Evolutionary conservation across 1,140 invertebrate species (phyloP).

Genomic region (Paralvinella palmiformis): DNA sequence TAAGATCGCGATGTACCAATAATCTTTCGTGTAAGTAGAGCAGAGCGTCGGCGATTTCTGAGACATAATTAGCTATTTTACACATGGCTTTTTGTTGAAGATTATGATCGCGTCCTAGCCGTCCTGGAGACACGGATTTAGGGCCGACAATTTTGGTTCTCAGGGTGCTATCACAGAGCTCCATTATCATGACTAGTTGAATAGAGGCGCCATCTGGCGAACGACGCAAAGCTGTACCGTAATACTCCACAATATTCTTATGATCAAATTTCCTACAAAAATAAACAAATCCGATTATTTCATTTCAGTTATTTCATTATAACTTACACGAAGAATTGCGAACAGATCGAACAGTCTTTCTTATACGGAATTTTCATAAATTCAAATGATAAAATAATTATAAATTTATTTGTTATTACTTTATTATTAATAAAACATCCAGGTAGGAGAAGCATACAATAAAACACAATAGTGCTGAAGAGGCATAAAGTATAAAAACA

Average conservation of each 20-base stretch:
- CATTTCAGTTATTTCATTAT: too few species aligned
- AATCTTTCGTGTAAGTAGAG: slow-evolving; percentile 33
- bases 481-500: too few species aligned
- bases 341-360: too few species aligned
- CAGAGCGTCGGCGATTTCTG: slow-evolving; percentile 23
- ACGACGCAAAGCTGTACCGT: background rate
- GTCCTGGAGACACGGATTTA: background rate
- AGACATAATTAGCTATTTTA: background rate
- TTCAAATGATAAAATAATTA: too few species aligned
- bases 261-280: too few species aligned
- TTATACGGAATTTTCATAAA: too few species aligned
- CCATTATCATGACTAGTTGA: background rate
- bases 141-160: background rate
- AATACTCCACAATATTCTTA: background rate
- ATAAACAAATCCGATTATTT: too few species aligned
- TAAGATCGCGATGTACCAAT: slow-evolving; percentile 41
- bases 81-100: background rate
- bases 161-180: background rate
- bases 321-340: too few species aligned
- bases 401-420: too few species aligned
- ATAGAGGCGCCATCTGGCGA: background rate
- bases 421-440: too few species aligned
- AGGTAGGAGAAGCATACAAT: too few species aligned
- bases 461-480: too few species aligned
- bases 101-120: background rate